Percentiles rank a stretch among this genome's conserved stretches.
These are phyloP conservation scores for Phrynocephalus versicolor DNA, from an alignment of 2,113 vertebrate species.

Conservation along the genomic window DNA sequence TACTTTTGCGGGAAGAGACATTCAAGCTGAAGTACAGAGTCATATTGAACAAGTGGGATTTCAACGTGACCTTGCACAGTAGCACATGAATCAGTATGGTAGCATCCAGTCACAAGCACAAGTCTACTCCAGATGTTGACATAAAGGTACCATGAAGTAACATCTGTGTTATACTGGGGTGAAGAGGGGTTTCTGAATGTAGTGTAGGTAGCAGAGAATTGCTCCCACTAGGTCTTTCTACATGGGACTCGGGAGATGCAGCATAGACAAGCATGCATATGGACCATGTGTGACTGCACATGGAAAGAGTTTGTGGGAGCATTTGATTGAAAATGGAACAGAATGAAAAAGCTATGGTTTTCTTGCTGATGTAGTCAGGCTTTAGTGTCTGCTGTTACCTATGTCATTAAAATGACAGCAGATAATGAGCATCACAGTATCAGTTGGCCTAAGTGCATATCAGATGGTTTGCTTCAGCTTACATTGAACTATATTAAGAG, in stretches of 20 bases:
- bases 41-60: background rate
- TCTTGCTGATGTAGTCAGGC: background rate
- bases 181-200: background rate
- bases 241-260: background rate
- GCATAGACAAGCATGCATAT: background rate
- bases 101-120: background rate
- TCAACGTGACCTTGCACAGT: no score
- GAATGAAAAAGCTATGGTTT: background rate
- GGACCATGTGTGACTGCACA: background rate
- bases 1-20: background rate
- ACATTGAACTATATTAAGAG: background rate
- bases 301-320: background rate
- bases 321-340: background rate
- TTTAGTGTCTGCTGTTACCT: background rate
- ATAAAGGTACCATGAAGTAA: background rate
- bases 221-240: background rate
- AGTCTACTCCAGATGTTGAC: background rate
- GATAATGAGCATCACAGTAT: background rate
- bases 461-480: background rate
- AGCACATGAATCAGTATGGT: background rate
- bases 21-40: background rate
- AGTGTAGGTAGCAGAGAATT: background rate
- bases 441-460: background rate
- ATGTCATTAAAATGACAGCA: background rate
- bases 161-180: background rate